Percentiles rank a stretch among this genome's conserved stretches.
Conservation (phyloP, 2,113 vertebrate genomes). For the Eclectus roratus region DNA sequence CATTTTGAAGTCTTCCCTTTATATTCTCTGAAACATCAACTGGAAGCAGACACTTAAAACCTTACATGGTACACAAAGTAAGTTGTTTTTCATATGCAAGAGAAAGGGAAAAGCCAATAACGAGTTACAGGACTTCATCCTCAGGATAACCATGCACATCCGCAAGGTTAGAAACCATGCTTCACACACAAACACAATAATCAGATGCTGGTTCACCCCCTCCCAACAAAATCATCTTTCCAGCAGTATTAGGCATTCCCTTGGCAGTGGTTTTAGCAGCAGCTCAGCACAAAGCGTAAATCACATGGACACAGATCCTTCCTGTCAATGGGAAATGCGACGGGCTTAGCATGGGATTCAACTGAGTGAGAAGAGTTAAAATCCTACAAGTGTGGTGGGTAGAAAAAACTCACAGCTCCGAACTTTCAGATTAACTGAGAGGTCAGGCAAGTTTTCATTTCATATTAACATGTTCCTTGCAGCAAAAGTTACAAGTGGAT, state of each 20-base stretch:
- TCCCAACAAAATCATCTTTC: neutral
- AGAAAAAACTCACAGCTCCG: neutral
- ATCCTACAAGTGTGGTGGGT: neutral
- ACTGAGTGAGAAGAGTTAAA: neutral
- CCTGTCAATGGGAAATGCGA: fast-evolving
- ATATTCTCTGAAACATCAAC: neutral
- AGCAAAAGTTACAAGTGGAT: neutral
- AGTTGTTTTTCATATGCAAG: neutral
- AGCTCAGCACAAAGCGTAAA: neutral
- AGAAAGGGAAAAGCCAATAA: neutral
- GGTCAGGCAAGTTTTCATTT: neutral
- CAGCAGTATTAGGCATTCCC: neutral
- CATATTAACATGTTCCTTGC: too few relatives aligned
- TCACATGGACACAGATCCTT: neutral
- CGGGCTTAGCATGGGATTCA: neutral
- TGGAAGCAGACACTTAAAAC: neutral
- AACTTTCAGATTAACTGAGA: neutral
- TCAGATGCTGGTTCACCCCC: neutral
- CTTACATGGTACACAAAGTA: neutral
- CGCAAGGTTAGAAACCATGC: neutral
- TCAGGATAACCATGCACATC: neutral
- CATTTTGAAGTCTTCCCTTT: neutral
- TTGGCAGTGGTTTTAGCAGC: neutral
- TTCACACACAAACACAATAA: neutral
- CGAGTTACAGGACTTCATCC: neutral